These are phyloP conservation scores for Salarias fasciatus DNA, from an alignment of 2,797 vertebrate genomes.

Conservation along the genomic window DNA sequence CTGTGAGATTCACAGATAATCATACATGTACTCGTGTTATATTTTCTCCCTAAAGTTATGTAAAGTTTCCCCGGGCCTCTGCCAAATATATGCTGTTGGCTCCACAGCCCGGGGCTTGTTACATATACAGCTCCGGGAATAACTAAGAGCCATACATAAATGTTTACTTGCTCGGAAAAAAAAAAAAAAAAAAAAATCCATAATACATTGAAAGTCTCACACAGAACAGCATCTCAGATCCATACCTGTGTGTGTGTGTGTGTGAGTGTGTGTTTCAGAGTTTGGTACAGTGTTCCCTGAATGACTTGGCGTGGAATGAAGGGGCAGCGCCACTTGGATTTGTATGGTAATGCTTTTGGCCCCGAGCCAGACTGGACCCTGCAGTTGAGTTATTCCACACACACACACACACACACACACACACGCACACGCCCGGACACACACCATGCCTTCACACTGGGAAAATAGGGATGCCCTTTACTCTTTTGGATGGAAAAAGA, in stretches of 20 bases:
- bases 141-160: conserved; percentile 44
- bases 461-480: conserved; percentile 79
- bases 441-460: conserved; percentile 47
- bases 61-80: conserved; percentile 32
- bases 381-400: conserved; percentile 52
- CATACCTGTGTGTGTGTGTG: conserved; percentile 18
- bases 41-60: conserved; percentile 34
- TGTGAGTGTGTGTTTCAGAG: conserved; percentile 25
- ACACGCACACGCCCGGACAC: conserved; percentile 32
- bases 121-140: conserved; percentile 48
- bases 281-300: conserved; percentile 30
- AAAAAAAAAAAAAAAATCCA: conserved; percentile 34
- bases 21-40: conserved; percentile 9
- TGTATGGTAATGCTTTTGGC: conserved; percentile 73
- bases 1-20: conserved; percentile 6
- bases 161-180: conserved; percentile 47
- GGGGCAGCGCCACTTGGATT: conserved; percentile 59
- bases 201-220: conserved; percentile 45
- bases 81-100: conserved; percentile 40
- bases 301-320: conserved; percentile 56
- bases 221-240: conserved; percentile 22
- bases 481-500: conserved; percentile 80
- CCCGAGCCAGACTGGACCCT: conserved; percentile 61
- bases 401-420: conserved; percentile 32
- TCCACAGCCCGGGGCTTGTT: conserved; percentile 33